These are phyloP conservation scores for Coenonympha glycerion DNA, from an alignment of 2,888 invertebrate species.

Conservation along the genomic window DNA sequence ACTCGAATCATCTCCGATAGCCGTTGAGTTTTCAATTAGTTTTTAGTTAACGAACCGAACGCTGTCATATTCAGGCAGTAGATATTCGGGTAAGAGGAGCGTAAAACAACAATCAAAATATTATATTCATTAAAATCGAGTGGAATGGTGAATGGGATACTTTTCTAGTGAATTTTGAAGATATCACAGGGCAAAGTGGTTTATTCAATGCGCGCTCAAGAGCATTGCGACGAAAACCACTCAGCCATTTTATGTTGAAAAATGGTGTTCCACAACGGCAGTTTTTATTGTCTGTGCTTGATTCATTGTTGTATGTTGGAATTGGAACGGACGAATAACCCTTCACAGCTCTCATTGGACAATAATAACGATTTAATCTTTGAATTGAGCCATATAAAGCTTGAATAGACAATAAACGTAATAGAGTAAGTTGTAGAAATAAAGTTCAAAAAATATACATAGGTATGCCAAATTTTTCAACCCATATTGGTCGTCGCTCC, in stretches of 20 bases:
- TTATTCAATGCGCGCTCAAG: slow-evolving; percentile 31
- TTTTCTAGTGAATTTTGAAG: slow-evolving; percentile 19
- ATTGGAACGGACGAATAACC: background rate
- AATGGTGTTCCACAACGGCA: slow-evolving; percentile 26
- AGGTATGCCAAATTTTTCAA: no score
- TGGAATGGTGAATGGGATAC: slow-evolving; percentile 3
- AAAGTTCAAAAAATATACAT: no score
- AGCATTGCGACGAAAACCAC: slow-evolving; percentile 27
- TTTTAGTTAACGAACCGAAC: no score
- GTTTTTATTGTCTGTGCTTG: slow-evolving; percentile 17
- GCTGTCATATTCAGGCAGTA: background rate
- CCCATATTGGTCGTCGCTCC: no score
- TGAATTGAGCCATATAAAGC: no score
- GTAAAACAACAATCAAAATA: slow-evolving; percentile 10
- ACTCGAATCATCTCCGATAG: background rate
- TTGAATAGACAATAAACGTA: no score
- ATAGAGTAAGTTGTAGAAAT: no score
- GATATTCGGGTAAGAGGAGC: no score
- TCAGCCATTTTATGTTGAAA: slow-evolving; percentile 31
- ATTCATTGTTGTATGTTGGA: background rate
- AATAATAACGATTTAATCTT: no score
- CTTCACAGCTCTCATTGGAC: no score
- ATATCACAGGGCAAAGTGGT: slow-evolving; percentile 23
- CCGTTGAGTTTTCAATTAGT: no score
- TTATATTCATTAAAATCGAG: slow-evolving; percentile 19